A percentile compares a stretch with the other conserved stretches of the same genome.
phyloP scores from a whole-genome alignment of 2,888 invertebrate genomes.

The Dolichopus griseipennis region DNA sequence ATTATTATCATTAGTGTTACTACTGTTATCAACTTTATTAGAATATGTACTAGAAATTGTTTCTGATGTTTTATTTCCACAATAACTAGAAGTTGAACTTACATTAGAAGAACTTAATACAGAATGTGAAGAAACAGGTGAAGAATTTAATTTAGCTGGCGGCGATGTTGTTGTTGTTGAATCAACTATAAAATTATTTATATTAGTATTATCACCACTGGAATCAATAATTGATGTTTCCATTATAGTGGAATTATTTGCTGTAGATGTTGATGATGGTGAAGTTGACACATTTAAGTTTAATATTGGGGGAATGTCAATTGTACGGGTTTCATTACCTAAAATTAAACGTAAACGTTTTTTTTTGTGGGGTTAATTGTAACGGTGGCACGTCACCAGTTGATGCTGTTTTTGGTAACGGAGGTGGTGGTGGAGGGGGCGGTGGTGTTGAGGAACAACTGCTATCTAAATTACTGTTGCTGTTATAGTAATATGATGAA shows the following conservation, averaged over 20 bases:
- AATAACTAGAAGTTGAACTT: neutral
- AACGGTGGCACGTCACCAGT: constrained; percentile 41
- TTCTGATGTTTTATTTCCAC: neutral
- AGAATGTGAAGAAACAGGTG: neutral
- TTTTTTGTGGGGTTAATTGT: constrained; percentile 58
- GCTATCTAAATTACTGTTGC: constrained; percentile 9
- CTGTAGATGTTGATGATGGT: constrained; percentile 19
- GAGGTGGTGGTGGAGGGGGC: constrained; percentile 17
- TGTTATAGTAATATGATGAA: constrained; percentile 19
- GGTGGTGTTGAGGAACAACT: constrained; percentile 12
- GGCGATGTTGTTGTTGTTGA: neutral
- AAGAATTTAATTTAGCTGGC: neutral
- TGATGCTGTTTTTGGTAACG: constrained; percentile 25
- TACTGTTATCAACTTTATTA: neutral
- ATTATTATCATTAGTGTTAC: neutral
- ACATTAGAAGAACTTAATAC: neutral
- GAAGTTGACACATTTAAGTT: constrained; percentile 44
- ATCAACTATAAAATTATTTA: constrained; percentile 3
- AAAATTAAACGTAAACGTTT: constrained; percentile 80
- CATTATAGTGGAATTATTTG: constrained; percentile 20
- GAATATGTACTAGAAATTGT: neutral
- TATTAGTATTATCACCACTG: neutral
- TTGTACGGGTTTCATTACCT: constrained; percentile 81
- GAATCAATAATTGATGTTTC: neutral
- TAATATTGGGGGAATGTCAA: constrained; percentile 73